Conservation (phyloP, 2,113 vertebrate species). For the Lepus timidus region DNA sequence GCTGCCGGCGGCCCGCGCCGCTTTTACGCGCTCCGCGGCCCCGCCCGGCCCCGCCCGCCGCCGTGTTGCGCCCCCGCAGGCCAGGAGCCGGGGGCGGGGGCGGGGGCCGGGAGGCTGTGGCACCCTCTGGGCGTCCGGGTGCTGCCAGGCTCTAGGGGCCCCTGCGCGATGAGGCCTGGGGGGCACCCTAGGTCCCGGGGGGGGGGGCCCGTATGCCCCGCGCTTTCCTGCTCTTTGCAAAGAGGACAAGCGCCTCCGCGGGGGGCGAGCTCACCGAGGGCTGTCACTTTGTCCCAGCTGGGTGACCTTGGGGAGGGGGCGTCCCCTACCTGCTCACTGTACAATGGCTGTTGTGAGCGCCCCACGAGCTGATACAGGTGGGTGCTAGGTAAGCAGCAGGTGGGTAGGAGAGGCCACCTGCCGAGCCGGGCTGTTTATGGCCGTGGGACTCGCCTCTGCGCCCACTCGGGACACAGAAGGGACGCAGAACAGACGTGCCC, state of each 20-base stretch:
- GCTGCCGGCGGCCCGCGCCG: fast-evolving
- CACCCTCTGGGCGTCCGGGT: background rate
- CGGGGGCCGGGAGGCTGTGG: background rate
- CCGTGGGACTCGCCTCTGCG: no score
- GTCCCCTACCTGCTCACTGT: background rate
- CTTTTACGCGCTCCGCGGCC: conserved; percentile 27
- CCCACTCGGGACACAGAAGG: background rate
- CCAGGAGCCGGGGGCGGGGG: background rate
- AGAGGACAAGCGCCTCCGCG: background rate
- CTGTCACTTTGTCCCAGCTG: background rate
- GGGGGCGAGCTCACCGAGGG: background rate
- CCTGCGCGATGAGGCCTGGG: no score
- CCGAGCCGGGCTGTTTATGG: no score
- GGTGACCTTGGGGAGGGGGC: background rate
- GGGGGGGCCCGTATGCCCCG: background rate
- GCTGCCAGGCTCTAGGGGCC: background rate
- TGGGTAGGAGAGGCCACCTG: background rate
- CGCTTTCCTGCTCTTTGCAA: background rate
- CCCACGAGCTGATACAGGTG: background rate
- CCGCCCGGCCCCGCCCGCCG: background rate
- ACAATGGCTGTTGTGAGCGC: background rate
- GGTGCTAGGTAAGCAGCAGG: background rate
- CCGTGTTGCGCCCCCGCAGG: background rate
- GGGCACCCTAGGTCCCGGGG: no score
- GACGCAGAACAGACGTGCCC: background rate